phyloP scores from a whole-genome alignment of 2,888 invertebrate genomes.

The Lycia hirtaria region DNA sequence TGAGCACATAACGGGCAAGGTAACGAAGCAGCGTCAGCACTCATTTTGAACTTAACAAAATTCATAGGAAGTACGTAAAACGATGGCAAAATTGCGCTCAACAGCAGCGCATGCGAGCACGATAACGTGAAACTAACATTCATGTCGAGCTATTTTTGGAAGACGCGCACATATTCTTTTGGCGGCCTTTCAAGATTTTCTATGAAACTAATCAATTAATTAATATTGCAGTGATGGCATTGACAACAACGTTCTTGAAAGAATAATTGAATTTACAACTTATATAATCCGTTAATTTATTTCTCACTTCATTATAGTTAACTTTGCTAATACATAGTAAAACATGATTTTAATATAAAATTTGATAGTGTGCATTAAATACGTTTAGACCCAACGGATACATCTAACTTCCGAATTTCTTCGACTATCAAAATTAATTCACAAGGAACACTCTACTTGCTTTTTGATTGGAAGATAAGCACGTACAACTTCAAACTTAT shows the following conservation, averaged over 20 bases:
- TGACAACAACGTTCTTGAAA: background rate
- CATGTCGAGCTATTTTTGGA: constrained; percentile 75
- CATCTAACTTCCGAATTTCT: too few species aligned
- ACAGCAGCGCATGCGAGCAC: constrained; percentile 49
- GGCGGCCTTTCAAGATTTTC: constrained; percentile 76
- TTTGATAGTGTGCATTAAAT: too few species aligned
- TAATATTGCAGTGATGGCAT: constrained; percentile 15
- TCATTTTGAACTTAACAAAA: constrained; percentile 56
- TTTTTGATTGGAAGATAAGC: too few species aligned
- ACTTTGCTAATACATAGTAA: too few species aligned
- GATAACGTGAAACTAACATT: constrained; percentile 67
- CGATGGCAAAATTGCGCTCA: background rate
- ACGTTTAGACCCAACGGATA: too few species aligned
- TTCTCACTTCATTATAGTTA: too few species aligned
- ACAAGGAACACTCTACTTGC: too few species aligned
- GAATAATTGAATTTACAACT: background rate
- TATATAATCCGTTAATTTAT: too few species aligned
- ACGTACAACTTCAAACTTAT: too few species aligned
- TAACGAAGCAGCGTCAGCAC: constrained; percentile 84
- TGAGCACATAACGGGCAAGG: constrained; percentile 92
- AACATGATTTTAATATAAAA: too few species aligned
- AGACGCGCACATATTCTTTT: constrained; percentile 64
- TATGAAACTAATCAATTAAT: constrained; percentile 15
- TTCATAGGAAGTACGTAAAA: constrained; percentile 11
- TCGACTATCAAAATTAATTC: too few species aligned